Evolutionary conservation across 2,797 vertebrate species (phyloP).

Genomic region (Protosalanx chinensis): DNA sequence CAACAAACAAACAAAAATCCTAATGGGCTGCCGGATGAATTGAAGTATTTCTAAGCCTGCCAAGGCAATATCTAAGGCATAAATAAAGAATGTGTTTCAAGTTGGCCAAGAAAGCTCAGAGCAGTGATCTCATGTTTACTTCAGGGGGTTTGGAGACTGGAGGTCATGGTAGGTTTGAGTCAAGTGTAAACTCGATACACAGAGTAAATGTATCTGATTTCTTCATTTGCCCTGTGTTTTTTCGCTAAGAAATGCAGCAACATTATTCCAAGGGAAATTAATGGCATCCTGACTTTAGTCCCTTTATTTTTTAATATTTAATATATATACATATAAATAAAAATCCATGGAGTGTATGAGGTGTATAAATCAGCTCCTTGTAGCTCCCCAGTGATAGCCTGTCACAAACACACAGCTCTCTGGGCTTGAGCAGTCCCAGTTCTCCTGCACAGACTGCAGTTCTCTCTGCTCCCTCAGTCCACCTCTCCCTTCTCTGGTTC

Average conservation of each 20-base stretch:
- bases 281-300: constrained; percentile 45
- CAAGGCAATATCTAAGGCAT: constrained; percentile 43
- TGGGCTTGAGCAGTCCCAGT: constrained; percentile 19
- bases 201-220: constrained; percentile 57
- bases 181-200: constrained; percentile 59
- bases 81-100: constrained; percentile 48
- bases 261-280: constrained; percentile 27
- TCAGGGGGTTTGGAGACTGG: constrained; percentile 40
- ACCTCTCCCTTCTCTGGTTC: constrained; percentile 7
- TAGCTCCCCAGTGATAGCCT: background rate
- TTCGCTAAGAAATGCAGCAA: constrained; percentile 38
- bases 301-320: too few species aligned
- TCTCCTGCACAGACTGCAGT: constrained; percentile 3
- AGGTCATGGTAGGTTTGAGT: constrained; percentile 58
- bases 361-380: background rate
- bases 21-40: constrained; percentile 26
- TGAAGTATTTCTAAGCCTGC: constrained; percentile 44
- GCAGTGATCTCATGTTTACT: constrained; percentile 54
- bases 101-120: constrained; percentile 32
- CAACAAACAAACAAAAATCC: constrained; percentile 31
- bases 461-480: background rate
- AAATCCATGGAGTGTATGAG: too few species aligned
- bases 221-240: constrained; percentile 60
- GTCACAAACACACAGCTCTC: constrained; percentile 5
- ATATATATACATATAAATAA: too few species aligned